These are phyloP conservation scores for Tapirus terrestris DNA, from an alignment of 2,113 vertebrate genomes.

Conservation along the genomic window DNA sequence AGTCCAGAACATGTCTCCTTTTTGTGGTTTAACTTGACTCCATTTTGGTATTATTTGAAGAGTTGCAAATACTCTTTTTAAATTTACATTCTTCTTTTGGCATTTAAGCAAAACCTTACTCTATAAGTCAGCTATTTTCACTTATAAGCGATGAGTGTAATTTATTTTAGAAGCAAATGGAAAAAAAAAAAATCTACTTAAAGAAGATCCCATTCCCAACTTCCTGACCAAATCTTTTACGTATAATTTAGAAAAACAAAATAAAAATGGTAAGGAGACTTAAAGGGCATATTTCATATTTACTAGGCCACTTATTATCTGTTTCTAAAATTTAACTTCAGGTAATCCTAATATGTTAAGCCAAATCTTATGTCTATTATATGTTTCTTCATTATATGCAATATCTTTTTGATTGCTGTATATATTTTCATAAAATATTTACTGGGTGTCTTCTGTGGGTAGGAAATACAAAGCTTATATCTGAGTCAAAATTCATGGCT, in stretches of 20 bases:
- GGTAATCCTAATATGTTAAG: neutral
- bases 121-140: constrained; percentile 61
- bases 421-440: constrained; percentile 20
- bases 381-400: neutral
- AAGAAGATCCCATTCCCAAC: neutral
- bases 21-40: constrained; percentile 14
- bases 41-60: neutral
- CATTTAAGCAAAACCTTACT: constrained; percentile 10
- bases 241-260: neutral
- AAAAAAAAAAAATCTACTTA: constrained; percentile 56
- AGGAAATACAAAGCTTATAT: neutral
- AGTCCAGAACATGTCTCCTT: neutral
- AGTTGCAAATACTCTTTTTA: constrained; percentile 36
- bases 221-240: constrained; percentile 38
- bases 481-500: neutral
- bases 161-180: constrained; percentile 62
- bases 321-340: constrained; percentile 41
- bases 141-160: constrained; percentile 31
- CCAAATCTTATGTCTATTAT: neutral
- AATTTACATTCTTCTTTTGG: constrained; percentile 16
- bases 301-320: neutral
- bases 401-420: neutral
- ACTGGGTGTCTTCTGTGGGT: neutral
- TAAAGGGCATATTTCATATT: neutral
- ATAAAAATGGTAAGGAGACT: neutral